Base-by-base conservation (phyloP, 2,797 vertebrate genomes). In the Ctenopoma multispine region DNA sequence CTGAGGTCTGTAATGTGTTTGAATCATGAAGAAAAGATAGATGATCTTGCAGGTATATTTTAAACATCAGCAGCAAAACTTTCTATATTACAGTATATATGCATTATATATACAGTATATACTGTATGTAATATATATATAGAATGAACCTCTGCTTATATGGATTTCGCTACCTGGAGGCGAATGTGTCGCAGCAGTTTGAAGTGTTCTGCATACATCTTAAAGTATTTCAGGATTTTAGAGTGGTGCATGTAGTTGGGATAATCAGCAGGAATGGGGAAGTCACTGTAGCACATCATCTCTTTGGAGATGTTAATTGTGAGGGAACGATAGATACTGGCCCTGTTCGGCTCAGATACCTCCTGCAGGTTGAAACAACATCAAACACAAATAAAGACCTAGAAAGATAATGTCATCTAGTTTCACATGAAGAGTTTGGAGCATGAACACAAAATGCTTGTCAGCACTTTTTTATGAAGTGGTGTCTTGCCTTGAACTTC, bases 241-340 rank as follows among this genome's bases (percentile, higher is more conserved):
- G 93, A 90, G 40, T 97, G 92, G 72, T 96, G 94, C 92, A 98
- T 92, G 86, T 93, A 98, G 86, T 96, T 95, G 0, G 96, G 96
- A 60, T 93, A 98, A 56, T 97, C 93, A 41, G 95, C 93, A 0
- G 96, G 96, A 47, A 47, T 47, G 14, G 96, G 96, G 65, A 96
- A 96, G 73, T 98, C 95, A 0, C 96, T 95, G 85, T 91, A 98
- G 3, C 93, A 94, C 34, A 96, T 96, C 96, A 97, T 96, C 87
- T 98, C 96, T 79, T 96, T 97, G 34, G 93, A 96, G 59, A 92
- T 95, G 87, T 98, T 99, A 86, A 96, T 96, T 69, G 97, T 95
- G 80, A 98, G 88, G 0, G 96, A 97, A 0, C 91, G 92, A 66
- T 97, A 98, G 55, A 96, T 93, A 63, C 95, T 97, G 43, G 90